Base-by-base conservation (phyloP, 53 echinoderm and acorn worm species). In the Actinopyga echinites region DNA sequence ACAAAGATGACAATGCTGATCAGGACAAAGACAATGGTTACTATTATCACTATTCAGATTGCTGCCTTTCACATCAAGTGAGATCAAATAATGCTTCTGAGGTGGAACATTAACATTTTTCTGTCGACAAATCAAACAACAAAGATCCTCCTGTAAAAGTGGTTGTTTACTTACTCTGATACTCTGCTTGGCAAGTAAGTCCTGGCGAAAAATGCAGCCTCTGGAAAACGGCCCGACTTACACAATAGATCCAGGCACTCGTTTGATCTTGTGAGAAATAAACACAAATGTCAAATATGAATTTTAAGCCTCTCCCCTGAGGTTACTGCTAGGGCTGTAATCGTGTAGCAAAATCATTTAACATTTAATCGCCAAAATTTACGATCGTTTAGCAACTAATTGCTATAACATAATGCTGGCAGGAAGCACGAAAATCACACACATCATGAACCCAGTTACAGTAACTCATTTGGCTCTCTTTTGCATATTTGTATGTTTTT, bases 181-280 rank as follows among this genome's bases (percentile, higher is more conserved):
- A 97, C 92, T 69, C 90, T 90, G 89, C 91, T 94, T 44, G 99
- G 99, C 65, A 97, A 71, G 91, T 97, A 94, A 37, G 99, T 97
- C 74, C 99, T 92, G n/a, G 99, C 99, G 45, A 97, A 94, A 88
- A 97, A 97, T 12, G 99, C 99, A 53, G 99, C 99, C 79, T 97
- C 99, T 44, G 99, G 99, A 61, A 58, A 92, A 0, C 99, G 92
- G 5, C 89, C 92, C 0, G 94, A 90, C 64, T 89, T 88, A 53
- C 99, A 97, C 56, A 97, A 82, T 6, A 97, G 79, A 2, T 94
- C 92, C 43, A 97, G 68, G 77, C 99, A 97, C 21, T 97, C 92
- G 23, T 94, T 94, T 58, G 75, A 83, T 87, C 99, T 97, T 49
- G 49, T 49, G 17, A 49, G 13, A 49, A 49, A 15, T 13, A 49